These are phyloP conservation scores for Onychomys leucogaster DNA, from an alignment of 2,797 vertebrate species.

Conservation along the genomic window DNA sequence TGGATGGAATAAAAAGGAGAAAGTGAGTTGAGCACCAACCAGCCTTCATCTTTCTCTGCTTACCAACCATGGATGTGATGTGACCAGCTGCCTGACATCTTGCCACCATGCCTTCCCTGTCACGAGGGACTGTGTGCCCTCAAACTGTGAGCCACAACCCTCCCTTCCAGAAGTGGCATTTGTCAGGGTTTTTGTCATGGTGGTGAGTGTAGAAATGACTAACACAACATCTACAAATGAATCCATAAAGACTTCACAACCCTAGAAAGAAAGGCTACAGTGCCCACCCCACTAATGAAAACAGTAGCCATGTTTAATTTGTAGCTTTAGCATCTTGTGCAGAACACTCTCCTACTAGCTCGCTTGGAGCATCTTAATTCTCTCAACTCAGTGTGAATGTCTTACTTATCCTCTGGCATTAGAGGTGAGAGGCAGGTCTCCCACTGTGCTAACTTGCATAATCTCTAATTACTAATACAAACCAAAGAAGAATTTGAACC, in stretches of 20 bases:
- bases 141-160: not conserved
- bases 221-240: not conserved
- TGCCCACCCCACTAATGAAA: not conserved
- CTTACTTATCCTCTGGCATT: too few species aligned
- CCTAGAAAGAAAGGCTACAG: not conserved
- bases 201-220: not conserved
- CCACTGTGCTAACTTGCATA: too few species aligned
- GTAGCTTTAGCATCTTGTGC: not conserved
- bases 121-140: not conserved
- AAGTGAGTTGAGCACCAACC: not conserved
- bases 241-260: not conserved
- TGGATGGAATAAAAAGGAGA: not conserved
- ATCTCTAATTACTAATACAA: not conserved
- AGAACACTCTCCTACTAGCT: not conserved
- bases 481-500: not conserved
- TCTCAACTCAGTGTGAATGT: not conserved
- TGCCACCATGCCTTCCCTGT: not conserved
- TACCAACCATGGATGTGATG: not conserved
- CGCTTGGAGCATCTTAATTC: not conserved
- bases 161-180: not conserved
- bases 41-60: not conserved
- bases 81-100: not conserved
- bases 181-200: not conserved
- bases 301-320: not conserved
- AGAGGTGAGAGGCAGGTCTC: rapidly evolving